phyloP scores from a whole-genome alignment of 2,888 invertebrate genomes.

The Hyalella azteca region DNA sequence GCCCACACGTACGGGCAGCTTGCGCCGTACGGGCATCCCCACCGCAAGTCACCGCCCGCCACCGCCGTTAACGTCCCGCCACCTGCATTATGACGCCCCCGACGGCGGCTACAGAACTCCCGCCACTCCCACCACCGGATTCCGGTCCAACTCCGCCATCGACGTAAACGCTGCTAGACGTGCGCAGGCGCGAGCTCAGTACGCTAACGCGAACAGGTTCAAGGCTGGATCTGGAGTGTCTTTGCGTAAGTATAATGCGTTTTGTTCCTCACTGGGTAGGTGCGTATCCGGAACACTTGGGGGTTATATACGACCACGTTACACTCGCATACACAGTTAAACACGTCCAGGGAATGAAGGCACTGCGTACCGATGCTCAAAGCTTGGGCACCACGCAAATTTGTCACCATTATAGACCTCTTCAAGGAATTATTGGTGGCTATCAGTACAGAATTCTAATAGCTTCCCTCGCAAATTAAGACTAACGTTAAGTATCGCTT shows the following conservation, averaged over 20 bases:
- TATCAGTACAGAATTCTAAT: too few relatives aligned
- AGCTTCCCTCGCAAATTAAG: too few relatives aligned
- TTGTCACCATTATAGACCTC: too few relatives aligned
- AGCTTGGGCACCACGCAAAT: too few relatives aligned
- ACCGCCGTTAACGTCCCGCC: slow-evolving; percentile 48
- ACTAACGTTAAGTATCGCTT: too few relatives aligned
- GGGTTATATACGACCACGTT: too few relatives aligned
- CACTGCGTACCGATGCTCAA: too few relatives aligned
- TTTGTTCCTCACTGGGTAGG: not conserved
- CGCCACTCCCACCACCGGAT: slow-evolving; percentile 60
- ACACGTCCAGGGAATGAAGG: too few relatives aligned
- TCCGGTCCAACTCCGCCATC: slow-evolving; percentile 87
- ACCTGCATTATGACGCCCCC: slow-evolving; percentile 60
- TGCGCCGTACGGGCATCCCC: slow-evolving; percentile 20
- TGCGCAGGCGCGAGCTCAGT: slow-evolving; percentile 78
- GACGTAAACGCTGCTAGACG: slow-evolving; percentile 90
- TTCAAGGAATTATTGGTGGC: too few relatives aligned
- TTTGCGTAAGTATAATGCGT: slow-evolving; percentile 73
- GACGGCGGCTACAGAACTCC: slow-evolving; percentile 24
- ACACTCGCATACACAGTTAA: too few relatives aligned
- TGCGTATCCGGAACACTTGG: too few relatives aligned
- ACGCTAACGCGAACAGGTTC: slow-evolving; percentile 79
- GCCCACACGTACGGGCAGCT: slow-evolving; percentile 13
- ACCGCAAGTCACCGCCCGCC: slow-evolving; percentile 6
- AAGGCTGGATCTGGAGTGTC: slow-evolving; percentile 74